Conservation (phyloP, 1,140 invertebrate species). For the Plutomurus gul region DNA sequence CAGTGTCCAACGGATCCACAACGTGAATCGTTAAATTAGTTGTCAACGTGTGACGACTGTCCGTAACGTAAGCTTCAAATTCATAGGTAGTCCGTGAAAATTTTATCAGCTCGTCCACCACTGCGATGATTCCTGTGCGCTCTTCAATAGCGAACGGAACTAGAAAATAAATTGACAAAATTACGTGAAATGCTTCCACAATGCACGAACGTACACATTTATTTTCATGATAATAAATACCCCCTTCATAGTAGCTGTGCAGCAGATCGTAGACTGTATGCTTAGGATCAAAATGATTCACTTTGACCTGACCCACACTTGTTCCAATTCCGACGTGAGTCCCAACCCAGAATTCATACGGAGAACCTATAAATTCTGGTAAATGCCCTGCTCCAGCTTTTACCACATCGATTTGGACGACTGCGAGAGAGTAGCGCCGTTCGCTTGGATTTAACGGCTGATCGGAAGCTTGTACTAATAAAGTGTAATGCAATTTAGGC, state of each 20-base stretch:
- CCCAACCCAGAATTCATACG: constrained; percentile 78
- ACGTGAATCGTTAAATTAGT: constrained; percentile 83
- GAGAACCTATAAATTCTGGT: constrained; percentile 83
- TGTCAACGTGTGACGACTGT: constrained; percentile 69
- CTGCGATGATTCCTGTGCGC: constrained; percentile 81
- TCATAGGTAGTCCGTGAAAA: constrained; percentile 72
- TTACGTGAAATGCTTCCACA: no score
- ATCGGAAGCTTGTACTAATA: constrained; percentile 81
- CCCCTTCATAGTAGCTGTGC: constrained; percentile 79
- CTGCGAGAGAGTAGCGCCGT: constrained; percentile 76
- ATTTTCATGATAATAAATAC: constrained; percentile 57
- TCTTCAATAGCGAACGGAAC: constrained; percentile 89
- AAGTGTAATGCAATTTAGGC: constrained; percentile 70
- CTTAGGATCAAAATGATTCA: constrained; percentile 70
- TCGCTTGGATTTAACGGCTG: constrained; percentile 76
- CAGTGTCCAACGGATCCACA: constrained; percentile 72
- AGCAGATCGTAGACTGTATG: constrained; percentile 75
- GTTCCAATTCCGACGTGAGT: constrained; percentile 80
- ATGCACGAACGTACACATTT: no score
- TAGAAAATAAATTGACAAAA: constrained; percentile 60
- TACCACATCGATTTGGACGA: constrained; percentile 68
- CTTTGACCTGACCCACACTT: constrained; percentile 78
- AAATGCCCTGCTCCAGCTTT: constrained; percentile 42
- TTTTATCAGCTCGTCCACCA: constrained; percentile 73
- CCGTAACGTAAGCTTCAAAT: constrained; percentile 78